Conservation (phyloP, 2,797 vertebrate genomes). For the Serranus cabrilla region DNA sequence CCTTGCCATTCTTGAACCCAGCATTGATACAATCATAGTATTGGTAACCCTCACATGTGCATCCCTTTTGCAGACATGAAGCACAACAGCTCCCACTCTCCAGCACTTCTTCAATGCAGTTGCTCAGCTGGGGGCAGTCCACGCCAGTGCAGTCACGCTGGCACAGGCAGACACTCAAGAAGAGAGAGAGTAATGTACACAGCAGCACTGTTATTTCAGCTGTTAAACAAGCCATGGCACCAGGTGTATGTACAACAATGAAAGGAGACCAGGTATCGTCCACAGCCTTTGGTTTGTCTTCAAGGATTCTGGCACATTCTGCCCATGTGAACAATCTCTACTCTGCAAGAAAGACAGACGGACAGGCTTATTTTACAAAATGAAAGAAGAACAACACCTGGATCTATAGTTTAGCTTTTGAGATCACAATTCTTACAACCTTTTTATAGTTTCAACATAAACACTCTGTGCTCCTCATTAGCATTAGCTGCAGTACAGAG, state of each 20-base stretch:
- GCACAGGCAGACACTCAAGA: constrained; percentile 39
- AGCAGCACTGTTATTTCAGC: constrained; percentile 40
- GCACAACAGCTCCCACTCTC: constrained; percentile 90
- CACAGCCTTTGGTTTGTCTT: constrained; percentile 49
- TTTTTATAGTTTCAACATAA: constrained; percentile 54
- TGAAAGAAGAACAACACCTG: constrained; percentile 78
- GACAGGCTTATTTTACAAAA: constrained; percentile 74
- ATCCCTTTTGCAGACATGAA: constrained; percentile 90
- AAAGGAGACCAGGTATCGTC: constrained; percentile 30
- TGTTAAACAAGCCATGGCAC: constrained; percentile 48
- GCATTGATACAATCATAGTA: constrained; percentile 95
- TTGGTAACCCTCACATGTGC: constrained; percentile 95
- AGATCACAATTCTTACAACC: constrained; percentile 64
- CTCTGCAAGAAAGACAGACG: constrained; percentile 53
- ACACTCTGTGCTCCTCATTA: constrained; percentile 37
- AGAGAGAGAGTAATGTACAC: constrained; percentile 71
- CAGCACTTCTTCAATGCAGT: constrained; percentile 92
- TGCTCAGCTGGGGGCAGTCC: constrained; percentile 87
- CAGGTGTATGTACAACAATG: constrained; percentile 12
- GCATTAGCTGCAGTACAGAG: constrained; percentile 44
- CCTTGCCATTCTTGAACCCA: constrained; percentile 92
- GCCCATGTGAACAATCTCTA: constrained; percentile 29
- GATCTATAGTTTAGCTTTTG: constrained; percentile 62
- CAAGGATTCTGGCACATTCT: constrained; percentile 47
- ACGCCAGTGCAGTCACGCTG: constrained; percentile 90